Evolutionary conservation across 92 coral and sea anemone species (phyloP).

Genomic region (Paramuricea clavata): DNA sequence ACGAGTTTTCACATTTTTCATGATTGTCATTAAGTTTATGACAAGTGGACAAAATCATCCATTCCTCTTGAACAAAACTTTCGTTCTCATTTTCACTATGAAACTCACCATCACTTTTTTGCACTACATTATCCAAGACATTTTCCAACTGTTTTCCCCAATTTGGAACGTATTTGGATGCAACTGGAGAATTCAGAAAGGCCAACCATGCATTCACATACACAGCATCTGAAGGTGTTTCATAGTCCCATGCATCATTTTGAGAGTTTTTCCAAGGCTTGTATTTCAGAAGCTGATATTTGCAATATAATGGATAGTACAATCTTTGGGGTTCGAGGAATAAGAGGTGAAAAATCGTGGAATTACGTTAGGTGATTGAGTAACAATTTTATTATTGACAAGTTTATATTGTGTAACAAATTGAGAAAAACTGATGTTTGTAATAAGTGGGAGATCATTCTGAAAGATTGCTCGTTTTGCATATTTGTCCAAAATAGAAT

Average conservation of each 20-base stretch:
- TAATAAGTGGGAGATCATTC: constrained; percentile 55
- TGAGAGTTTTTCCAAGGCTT: neutral
- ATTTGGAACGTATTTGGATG: too few species aligned
- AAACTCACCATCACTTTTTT: neutral
- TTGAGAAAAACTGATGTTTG: constrained; percentile 50
- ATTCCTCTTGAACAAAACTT: constrained; percentile 1
- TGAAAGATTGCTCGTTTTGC: constrained; percentile 46
- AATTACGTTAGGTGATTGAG: neutral
- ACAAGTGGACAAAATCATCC: neutral
- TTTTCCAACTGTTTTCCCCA: neutral
- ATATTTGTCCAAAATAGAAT: too few species aligned
- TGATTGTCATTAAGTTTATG: neutral
- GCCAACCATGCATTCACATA: too few species aligned
- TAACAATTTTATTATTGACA: constrained; percentile 50
- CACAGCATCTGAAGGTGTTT: too few species aligned
- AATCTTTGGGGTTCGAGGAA: too few species aligned
- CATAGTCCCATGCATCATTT: neutral
- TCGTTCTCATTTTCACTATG: neutral
- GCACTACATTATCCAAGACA: neutral
- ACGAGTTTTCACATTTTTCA: constrained; percentile 2
- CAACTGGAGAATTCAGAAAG: too few species aligned
- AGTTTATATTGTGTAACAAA: constrained; percentile 45
- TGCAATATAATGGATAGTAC: constrained; percentile 16
- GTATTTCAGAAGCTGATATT: constrained; percentile 23
- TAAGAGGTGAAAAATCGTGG: neutral